A percentile compares a stretch with the other conserved stretches of the same genome.
Conservation (phyloP, 2,797 vertebrate genomes). For the Cottoperca gobio region DNA sequence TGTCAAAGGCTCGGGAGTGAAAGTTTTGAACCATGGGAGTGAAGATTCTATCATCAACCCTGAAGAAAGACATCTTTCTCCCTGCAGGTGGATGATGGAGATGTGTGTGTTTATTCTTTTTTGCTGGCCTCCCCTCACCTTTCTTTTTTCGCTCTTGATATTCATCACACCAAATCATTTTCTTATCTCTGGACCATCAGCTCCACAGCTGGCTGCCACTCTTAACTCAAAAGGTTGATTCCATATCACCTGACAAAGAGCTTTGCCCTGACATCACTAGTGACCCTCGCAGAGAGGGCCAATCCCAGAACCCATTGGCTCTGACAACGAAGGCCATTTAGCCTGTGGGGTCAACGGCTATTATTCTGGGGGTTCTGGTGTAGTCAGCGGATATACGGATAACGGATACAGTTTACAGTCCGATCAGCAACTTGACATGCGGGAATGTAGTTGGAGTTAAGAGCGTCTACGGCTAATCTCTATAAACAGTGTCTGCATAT, state of each 20-base stretch:
- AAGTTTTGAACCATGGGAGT: slow-evolving; percentile 51
- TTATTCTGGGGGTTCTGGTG: too few species aligned
- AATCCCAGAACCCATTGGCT: not conserved
- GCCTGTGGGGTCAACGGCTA: too few species aligned
- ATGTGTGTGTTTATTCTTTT: slow-evolving; percentile 21
- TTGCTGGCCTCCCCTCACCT: slow-evolving; percentile 1
- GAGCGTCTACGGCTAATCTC: too few species aligned
- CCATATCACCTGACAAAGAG: slow-evolving; percentile 57
- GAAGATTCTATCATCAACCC: slow-evolving; percentile 48
- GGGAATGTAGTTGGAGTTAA: too few species aligned
- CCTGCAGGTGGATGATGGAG: slow-evolving; percentile 46
- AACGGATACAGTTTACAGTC: too few species aligned
- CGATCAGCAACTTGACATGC: too few species aligned
- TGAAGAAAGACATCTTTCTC: slow-evolving; percentile 46
- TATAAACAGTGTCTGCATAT: too few species aligned
- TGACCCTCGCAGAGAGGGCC: slow-evolving; percentile 35
- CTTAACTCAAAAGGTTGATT: slow-evolving; percentile 49
- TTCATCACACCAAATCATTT: slow-evolving; percentile 32
- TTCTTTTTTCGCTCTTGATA: slow-evolving; percentile 25
- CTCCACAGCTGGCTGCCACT: slow-evolving; percentile 46
- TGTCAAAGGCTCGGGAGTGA: slow-evolving; percentile 57
- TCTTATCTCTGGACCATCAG: slow-evolving; percentile 34
- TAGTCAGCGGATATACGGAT: too few species aligned
- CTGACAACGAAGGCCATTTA: too few species aligned
- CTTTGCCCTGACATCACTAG: slow-evolving; percentile 24